Conservation (phyloP, 2,113 vertebrate genomes). For the Labeo rohita region DNA sequence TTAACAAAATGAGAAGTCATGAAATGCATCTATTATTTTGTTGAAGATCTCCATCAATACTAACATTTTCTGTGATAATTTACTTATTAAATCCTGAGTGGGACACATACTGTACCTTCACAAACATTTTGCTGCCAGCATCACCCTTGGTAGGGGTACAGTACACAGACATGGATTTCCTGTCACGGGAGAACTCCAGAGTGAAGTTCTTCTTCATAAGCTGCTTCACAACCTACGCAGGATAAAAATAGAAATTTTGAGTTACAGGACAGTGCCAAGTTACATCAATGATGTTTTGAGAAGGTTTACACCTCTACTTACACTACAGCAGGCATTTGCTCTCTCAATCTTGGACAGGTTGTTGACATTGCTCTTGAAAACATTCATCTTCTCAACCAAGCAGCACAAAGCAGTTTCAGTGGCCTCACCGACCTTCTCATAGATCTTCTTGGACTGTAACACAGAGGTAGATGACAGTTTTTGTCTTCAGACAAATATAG, state of each 20-base stretch:
- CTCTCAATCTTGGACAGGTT: constrained; percentile 84
- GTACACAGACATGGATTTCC: constrained; percentile 94
- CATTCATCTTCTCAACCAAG: constrained; percentile 96
- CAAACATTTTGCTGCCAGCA: constrained; percentile 89
- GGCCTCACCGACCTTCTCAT: constrained; percentile 94
- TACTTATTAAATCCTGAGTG: not conserved
- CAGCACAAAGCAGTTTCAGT: constrained; percentile 91
- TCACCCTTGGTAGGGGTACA: constrained; percentile 87
- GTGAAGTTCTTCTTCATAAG: constrained; percentile 94
- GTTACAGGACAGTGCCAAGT: not conserved
- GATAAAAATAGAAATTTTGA: not conserved
- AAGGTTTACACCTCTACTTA: constrained; percentile 67
- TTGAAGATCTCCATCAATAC: not conserved
- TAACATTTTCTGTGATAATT: not conserved
- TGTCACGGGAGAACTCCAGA: constrained; percentile 92
- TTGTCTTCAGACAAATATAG: not conserved
- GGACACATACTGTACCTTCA: constrained; percentile 76
- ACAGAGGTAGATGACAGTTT: not conserved
- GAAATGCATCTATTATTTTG: not conserved
- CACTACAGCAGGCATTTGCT: constrained; percentile 89
- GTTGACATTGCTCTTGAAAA: constrained; percentile 84
- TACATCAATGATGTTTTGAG: not conserved
- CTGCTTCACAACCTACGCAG: constrained; percentile 85
- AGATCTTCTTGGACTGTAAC: constrained; percentile 86
- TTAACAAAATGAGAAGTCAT: not conserved